phyloP scores from a whole-genome alignment of 2,888 invertebrate species.

The Anthophora plumipes region DNA sequence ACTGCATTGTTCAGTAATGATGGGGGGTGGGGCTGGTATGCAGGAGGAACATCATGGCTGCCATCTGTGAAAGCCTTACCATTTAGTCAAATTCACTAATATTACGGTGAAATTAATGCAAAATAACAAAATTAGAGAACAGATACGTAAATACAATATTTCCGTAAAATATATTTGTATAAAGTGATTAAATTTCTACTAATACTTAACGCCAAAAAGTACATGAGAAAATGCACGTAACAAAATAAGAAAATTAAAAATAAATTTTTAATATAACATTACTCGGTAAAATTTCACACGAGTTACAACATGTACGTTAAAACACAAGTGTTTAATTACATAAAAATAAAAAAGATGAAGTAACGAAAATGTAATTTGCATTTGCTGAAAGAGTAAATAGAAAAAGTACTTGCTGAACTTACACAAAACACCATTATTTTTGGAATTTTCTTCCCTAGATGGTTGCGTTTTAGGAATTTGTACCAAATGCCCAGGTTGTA shows the following conservation, averaged over 20 bases:
- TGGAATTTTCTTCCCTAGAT: conserved; percentile 78
- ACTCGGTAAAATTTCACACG: not conserved
- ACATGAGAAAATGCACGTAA: not conserved
- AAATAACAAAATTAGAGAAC: conserved; percentile 37
- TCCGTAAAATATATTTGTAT: not conserved
- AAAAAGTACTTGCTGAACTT: conserved; percentile 65
- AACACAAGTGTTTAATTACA: conserved; percentile 1
- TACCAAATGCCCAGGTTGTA: conserved; percentile 92
- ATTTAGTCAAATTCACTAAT: conserved; percentile 80
- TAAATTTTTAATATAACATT: not conserved
- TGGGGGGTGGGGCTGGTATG: conserved; percentile 82
- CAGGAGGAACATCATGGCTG: conserved; percentile 82
- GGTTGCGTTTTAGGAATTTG: conserved; percentile 86
- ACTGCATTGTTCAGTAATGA: conserved; percentile 82
- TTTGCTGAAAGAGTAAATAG: not conserved
- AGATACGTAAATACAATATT: not conserved
- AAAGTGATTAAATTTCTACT: not conserved
- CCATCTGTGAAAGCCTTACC: conserved; percentile 83
- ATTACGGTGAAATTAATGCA: conserved; percentile 55
- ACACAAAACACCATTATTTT: conserved; percentile 82
- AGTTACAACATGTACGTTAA: conserved; percentile 6
- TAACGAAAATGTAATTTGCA: conserved; percentile 1
- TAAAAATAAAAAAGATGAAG: not conserved
- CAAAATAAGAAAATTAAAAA: conserved; percentile 1
- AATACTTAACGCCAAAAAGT: not conserved